Percentiles rank a stretch among this genome's conserved stretches.
Evolutionary conservation across 2,888 invertebrate genomes (phyloP).

Genomic region (Sericinus montela): DNA sequence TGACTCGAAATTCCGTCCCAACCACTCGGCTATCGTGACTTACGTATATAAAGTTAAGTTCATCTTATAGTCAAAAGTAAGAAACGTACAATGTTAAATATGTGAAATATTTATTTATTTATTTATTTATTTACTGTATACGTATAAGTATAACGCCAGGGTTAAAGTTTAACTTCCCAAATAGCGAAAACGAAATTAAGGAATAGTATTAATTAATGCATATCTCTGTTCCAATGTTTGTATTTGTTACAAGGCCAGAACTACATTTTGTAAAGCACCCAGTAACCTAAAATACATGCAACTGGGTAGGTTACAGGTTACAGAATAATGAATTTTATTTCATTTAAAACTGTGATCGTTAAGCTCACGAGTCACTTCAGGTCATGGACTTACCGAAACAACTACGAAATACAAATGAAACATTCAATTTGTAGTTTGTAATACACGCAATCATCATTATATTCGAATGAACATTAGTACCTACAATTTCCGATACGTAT

Average conservation of each 20-base stretch:
- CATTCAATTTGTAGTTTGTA: not conserved
- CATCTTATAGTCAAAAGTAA: too few species aligned
- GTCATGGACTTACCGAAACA: conserved; percentile 7
- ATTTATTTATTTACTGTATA: too few species aligned
- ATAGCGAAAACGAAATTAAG: too few species aligned
- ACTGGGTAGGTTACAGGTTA: conserved; percentile 3
- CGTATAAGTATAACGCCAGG: too few species aligned
- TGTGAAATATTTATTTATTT: too few species aligned
- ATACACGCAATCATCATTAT: not conserved
- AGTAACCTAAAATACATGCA: conserved; percentile 6
- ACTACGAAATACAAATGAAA: not conserved
- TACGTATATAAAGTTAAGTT: too few species aligned
- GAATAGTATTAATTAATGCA: too few species aligned
- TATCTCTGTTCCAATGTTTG: not conserved
- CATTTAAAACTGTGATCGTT: conserved; percentile 1
- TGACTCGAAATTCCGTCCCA: too few species aligned
- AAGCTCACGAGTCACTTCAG: conserved; percentile 1
- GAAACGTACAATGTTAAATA: too few species aligned
- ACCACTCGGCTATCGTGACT: too few species aligned
- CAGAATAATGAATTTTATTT: not conserved
- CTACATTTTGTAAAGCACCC: not conserved
- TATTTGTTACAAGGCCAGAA: conserved; percentile 5
- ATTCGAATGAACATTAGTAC: not conserved
- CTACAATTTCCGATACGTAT: too few species aligned
- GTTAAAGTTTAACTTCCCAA: too few species aligned